Percentiles rank a stretch among this genome's conserved stretches.
These are phyloP conservation scores for Corythoichthys haematopterus DNA, from an alignment of 2,113 vertebrate genomes.

Conservation along the genomic window DNA sequence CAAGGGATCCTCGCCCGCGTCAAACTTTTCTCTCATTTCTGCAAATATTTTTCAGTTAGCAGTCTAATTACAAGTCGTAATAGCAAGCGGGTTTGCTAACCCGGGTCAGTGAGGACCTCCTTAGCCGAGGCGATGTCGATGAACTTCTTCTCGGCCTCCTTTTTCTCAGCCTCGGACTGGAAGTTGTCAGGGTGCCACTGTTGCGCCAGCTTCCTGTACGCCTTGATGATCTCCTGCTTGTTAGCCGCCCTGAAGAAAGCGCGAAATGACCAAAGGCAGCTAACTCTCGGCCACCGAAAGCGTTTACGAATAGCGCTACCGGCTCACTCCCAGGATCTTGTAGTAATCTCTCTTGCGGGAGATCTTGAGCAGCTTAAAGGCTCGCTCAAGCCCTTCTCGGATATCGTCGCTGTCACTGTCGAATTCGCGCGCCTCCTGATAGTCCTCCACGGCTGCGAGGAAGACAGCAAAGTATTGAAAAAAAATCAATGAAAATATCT, in stretches of 20 bases:
- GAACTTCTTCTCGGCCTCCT: slow-evolving; percentile 78
- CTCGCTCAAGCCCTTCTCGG: slow-evolving; percentile 75
- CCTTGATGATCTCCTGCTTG: slow-evolving; percentile 74
- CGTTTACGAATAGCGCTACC: slow-evolving; percentile 21
- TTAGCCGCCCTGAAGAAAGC: slow-evolving; percentile 60
- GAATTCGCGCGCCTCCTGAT: slow-evolving; percentile 77
- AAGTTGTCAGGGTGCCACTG: slow-evolving; percentile 83
- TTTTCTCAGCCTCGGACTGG: slow-evolving; percentile 75
- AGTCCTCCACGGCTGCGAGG: slow-evolving; percentile 75
- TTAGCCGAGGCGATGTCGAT: slow-evolving; percentile 81
- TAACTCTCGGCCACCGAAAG: not conserved
- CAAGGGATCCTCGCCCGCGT: slow-evolving; percentile 78
- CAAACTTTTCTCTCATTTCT: slow-evolving; percentile 84
- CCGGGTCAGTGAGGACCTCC: slow-evolving; percentile 79
- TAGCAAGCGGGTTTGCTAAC: slow-evolving; percentile 42
- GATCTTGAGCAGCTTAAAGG: slow-evolving; percentile 78
- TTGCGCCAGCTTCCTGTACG: slow-evolving; percentile 73
- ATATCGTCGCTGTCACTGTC: slow-evolving; percentile 72
- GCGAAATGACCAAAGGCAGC: not conserved
- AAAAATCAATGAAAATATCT: no score
- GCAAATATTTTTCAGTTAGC: not conserved
- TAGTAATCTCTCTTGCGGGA: slow-evolving; percentile 81
- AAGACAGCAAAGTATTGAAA: no score
- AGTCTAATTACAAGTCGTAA: no score
- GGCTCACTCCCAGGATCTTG: slow-evolving; percentile 73